Base-by-base conservation (phyloP, 2,797 vertebrate species). In the Lacerta bilineata region DNA sequence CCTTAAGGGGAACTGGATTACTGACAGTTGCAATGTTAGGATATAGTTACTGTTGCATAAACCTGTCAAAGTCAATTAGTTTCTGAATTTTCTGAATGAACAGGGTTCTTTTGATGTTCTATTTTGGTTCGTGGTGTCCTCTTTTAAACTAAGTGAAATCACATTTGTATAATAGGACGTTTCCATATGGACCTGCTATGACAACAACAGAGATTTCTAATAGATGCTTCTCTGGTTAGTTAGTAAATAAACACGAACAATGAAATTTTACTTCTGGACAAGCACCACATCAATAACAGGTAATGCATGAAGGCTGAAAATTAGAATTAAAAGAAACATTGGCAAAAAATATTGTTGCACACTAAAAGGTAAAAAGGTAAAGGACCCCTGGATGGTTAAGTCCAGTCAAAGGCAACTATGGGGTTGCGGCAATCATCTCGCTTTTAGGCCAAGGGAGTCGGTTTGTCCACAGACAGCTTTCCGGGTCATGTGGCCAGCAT, bases 1-100 rank as follows among this genome's bases (percentile, higher is more conserved):
- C 86, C 11, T 33, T n/a, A 1, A 71, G 39, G 18, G 8, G 0
- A 1, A 29, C 29, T 85, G 71, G 17, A 25, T 88, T 85, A 88
- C 17, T 89, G 76, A 80, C 83, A 85, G n/a, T 77, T 90, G 79
- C 55, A 88, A 18, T 11, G n/a, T 84, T 50, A 87, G 79, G 85
- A 90, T 91, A 87, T 55, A 86, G 88, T 87, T 5, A 87, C 5
- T 88, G 90, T 80, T 91, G 69, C 1, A 0, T 88, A 82, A 92
- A n/a, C 25, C 33, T 91, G 68, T 81, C 80, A 8, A 91, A 91
- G 36, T 72, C 72, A 86, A 50, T 8, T 87, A 59, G 74, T 86
- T 91, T 46, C 55, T 83, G 43, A 91, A 77, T 39, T 61, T 85
- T 0, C 20, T 41, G 79, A 88, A 3, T 88, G 29, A 13, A 36